Conservation (phyloP, 1,140 invertebrate genomes). For the Probaryconus sp. region DNA sequence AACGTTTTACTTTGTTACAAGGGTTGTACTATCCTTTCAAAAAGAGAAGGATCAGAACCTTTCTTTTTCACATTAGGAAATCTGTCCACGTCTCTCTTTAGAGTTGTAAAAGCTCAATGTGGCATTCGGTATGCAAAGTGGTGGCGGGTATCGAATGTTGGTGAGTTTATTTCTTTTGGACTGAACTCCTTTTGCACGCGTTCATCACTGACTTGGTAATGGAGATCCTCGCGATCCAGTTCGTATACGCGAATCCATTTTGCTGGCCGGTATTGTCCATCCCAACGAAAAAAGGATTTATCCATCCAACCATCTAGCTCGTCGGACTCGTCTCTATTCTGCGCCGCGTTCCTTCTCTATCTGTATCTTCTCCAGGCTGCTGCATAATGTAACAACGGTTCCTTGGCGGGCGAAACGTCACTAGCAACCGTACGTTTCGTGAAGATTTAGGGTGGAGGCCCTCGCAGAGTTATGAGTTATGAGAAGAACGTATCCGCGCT, state of each 20-base stretch:
- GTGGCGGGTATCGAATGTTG: constrained; percentile 45
- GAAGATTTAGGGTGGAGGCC: constrained; percentile 61
- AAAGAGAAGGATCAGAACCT: too few species aligned
- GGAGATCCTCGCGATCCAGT: constrained; percentile 35
- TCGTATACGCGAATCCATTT: constrained; percentile 48
- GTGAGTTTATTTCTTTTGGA: constrained; percentile 14
- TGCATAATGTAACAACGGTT: constrained; percentile 63
- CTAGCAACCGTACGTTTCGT: constrained; percentile 53
- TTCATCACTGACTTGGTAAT: constrained; percentile 49
- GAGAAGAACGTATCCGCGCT: constrained; percentile 53
- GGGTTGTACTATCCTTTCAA: too few species aligned
- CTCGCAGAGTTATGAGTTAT: constrained; percentile 60
- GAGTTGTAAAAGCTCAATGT: constrained; percentile 3
- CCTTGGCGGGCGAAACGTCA: constrained; percentile 48
- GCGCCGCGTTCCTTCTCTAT: constrained; percentile 21
- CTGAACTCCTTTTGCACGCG: constrained; percentile 23
- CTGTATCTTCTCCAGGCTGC: constrained; percentile 53
- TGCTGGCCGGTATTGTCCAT: constrained; percentile 52
- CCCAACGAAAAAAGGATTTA: constrained; percentile 60
- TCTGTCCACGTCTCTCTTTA: background rate
- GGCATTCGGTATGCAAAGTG: constrained; percentile 35
- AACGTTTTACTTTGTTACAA: too few species aligned
- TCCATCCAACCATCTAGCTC: constrained; percentile 51
- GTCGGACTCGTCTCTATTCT: constrained; percentile 46
- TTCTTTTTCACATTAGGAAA: too few species aligned